Conservation (phyloP, 2,797 vertebrate species). For the Triplophysa bombifrons region DNA sequence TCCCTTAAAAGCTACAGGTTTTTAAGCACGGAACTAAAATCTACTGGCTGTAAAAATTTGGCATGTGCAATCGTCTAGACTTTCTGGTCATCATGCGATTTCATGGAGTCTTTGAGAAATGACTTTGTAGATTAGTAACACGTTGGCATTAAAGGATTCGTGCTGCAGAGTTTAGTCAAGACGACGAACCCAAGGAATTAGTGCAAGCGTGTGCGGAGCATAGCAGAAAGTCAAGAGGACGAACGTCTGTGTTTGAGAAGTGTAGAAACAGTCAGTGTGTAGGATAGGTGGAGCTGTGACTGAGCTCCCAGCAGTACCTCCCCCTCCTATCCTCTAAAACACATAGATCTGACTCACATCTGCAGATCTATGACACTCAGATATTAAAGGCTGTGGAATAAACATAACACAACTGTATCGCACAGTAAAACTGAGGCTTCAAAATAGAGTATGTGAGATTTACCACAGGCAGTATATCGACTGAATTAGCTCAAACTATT, state of each 20-base stretch:
- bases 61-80: too few species aligned
- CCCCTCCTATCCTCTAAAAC: constrained; percentile 45
- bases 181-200: constrained; percentile 9
- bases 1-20: too few species aligned
- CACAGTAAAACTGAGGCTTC: neutral
- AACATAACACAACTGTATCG: neutral
- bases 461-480: neutral
- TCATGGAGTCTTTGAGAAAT: neutral
- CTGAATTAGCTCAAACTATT: neutral
- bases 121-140: neutral
- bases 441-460: neutral
- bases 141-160: neutral
- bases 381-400: constrained; percentile 14
- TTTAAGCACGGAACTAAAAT: too few species aligned
- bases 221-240: neutral
- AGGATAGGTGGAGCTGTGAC: constrained; percentile 44
- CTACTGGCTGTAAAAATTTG: too few species aligned
- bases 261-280: constrained; percentile 40
- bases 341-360: constrained; percentile 4
- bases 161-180: neutral
- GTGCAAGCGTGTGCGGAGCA: constrained; percentile 9
- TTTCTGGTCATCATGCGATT: neutral
- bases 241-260: neutral
- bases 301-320: constrained; percentile 53
- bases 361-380: neutral